Evolutionary conservation across 2,797 vertebrate species (phyloP), one percentile per base, ranked within the genome.

Genomic region (Adrianichthys oophorus): DNA sequence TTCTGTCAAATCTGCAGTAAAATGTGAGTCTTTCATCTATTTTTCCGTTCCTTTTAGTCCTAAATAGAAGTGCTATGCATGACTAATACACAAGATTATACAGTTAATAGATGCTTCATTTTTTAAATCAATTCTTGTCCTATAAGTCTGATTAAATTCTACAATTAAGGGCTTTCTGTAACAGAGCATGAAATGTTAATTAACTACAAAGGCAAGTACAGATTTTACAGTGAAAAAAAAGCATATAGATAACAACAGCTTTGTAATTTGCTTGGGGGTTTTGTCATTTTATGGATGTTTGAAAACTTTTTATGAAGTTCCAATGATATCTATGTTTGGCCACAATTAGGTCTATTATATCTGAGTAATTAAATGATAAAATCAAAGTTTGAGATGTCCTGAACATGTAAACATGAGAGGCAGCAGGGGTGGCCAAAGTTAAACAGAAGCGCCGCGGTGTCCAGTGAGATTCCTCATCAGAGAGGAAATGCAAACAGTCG

Each of bases 391-490:
- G 32, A 37, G 32, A 37, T 37, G 32, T 37, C 32, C 32, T 37
- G 32, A 37, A 37, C 32, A 12, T 60, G 47, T 56, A 29, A 40
- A 69, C 32, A 54, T 24, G 6, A 2, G 0, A 55, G 47, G 29
- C 10, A 6, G 21, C 16, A 4, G 40, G 49, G 48, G 29, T 21
- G 18, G 18, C 47, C 44, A 53, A 26, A 56, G 44, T 17, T 41
- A 10, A 45, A 48, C 16, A 55, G 16, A 10, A 15, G 24, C 65
- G 26, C 41, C 59, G 32, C 42, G 56, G 50, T 21, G 49, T 40
- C 56, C 45, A 45, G 66, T 74, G 51, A 54, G 8, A 63, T 49
- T 24, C 48, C 59, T 41, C 48, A 26, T 41, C 48, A 18, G 19
- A 29, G 62, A 48, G 41, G 21, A 8, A 26, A 40, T 65, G 13